These are phyloP conservation scores for Hypomecis punctinalis DNA, from an alignment of 2,888 invertebrate species.

Conservation along the genomic window DNA sequence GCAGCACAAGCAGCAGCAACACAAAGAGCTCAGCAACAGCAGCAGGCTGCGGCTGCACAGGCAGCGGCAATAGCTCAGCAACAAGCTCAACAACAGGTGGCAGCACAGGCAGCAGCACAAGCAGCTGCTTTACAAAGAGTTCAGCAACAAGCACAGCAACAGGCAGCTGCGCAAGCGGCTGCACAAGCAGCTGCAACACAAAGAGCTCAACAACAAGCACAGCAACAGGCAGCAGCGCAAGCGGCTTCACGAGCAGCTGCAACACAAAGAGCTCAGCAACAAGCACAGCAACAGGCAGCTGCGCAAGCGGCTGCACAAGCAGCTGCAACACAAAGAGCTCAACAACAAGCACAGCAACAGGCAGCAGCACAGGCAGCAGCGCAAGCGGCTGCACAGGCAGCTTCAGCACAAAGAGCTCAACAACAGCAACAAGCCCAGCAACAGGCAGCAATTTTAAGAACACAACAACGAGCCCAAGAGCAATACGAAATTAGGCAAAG, in stretches of 20 bases:
- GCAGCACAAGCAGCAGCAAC: background rate
- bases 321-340: background rate
- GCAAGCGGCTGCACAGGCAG: background rate
- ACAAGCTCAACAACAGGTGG: background rate
- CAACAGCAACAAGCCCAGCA: background rate
- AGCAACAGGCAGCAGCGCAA: constrained; percentile 4
- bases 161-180: background rate
- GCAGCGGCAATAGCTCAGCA: background rate
- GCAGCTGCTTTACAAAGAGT: too few relatives aligned
- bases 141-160: constrained; percentile 2
- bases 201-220: background rate
- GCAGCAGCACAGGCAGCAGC: background rate
- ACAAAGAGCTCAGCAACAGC: background rate
- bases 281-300: background rate
- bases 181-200: background rate
- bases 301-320: background rate
- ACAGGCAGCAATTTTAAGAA: background rate
- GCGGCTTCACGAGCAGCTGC: background rate
- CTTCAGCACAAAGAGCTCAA: background rate
- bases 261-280: background rate
- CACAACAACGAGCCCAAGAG: background rate
- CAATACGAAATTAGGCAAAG: background rate
- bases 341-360: background rate
- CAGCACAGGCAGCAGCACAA: background rate
- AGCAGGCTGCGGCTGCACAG: background rate